A percentile compares a stretch with the other conserved stretches of the same genome.
These are phyloP conservation scores for Drosophila sechellia DNA, from an alignment of 1,140 invertebrate genomes.

Conservation along the genomic window DNA sequence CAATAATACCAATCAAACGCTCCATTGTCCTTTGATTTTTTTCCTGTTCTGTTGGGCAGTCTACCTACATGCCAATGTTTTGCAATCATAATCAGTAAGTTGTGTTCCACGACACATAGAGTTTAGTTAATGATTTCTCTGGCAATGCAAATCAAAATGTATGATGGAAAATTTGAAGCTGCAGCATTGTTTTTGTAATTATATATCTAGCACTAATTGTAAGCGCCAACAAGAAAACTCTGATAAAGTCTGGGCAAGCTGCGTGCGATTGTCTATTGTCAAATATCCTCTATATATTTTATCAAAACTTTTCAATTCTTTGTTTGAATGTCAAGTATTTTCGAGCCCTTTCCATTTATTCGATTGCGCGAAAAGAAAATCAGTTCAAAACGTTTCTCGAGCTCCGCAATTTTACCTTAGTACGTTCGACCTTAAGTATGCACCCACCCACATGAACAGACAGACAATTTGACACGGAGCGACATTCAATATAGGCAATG, in stretches of 20 bases:
- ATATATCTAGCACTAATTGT: conserved; percentile 66
- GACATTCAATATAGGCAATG: conserved; percentile 62
- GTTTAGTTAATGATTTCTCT: conserved; percentile 50
- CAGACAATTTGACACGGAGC: conserved; percentile 29
- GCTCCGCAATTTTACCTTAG: conserved; percentile 17
- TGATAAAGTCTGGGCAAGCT: conserved; percentile 42
- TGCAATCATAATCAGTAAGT: conserved; percentile 58
- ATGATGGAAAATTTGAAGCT: conserved; percentile 23
- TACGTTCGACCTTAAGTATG: conserved; percentile 28
- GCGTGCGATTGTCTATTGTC: conserved; percentile 27
- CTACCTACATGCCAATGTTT: conserved; percentile 39
- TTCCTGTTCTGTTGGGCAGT: conserved; percentile 7
- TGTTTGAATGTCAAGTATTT: conserved; percentile 2
- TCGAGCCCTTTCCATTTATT: conserved; percentile 5
- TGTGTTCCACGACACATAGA: conserved; percentile 53
- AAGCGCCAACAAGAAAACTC: conserved; percentile 39
- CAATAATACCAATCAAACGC: conserved; percentile 14
- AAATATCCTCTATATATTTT: conserved; percentile 39
- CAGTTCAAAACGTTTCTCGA: conserved; percentile 25
- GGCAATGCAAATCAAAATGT: conserved; percentile 29
- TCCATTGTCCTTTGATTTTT: conserved; percentile 12
- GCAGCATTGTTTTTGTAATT: conserved; percentile 70
- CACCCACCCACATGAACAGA: conserved; percentile 24
- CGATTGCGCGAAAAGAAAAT: conserved; percentile 39
- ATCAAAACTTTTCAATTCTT: conserved; percentile 21